Percentiles rank a stretch among this genome's conserved stretches.
phyloP scores from a whole-genome alignment of 2,888 invertebrate genomes.

The Rhopalosiphum nymphaeae region DNA sequence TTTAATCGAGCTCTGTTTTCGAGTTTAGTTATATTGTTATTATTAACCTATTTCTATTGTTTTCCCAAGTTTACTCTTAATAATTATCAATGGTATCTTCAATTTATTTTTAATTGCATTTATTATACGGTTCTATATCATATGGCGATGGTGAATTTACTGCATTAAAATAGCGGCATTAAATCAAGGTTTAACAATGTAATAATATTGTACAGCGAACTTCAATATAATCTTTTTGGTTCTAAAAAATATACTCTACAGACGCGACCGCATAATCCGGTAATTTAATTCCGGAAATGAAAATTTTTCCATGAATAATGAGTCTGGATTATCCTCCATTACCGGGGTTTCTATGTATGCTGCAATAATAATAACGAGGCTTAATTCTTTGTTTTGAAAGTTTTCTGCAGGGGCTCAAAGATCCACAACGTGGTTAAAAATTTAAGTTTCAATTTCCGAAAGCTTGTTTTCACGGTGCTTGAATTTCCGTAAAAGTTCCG shows the following conservation, averaged over 20 bases:
- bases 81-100: background rate
- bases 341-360: conserved; percentile 33
- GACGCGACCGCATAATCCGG: conserved; percentile 29
- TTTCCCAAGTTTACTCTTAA: background rate
- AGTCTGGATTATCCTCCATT: conserved; percentile 61
- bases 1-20: background rate
- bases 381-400: conserved; percentile 52
- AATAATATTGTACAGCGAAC: conserved; percentile 29
- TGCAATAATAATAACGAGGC: conserved; percentile 55
- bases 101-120: conserved; percentile 30
- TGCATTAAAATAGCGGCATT: conserved; percentile 27
- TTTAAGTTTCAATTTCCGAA: conserved; percentile 67
- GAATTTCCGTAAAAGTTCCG: conserved; percentile 42
- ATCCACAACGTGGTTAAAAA: conserved; percentile 66
- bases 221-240: conserved; percentile 47
- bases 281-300: conserved; percentile 65
- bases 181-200: conserved; percentile 53
- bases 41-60: background rate
- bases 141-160: conserved; percentile 1
- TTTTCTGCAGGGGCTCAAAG: conserved; percentile 43
- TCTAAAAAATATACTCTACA: conserved; percentile 11
- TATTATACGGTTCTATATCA: conserved; percentile 4
- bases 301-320: conserved; percentile 63
- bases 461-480: conserved; percentile 60
- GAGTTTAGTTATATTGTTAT: background rate